Evolutionary conservation across 2,888 invertebrate species (phyloP), one percentile per base, ranked within the genome.

Genomic region (Agapetus fuscipes): DNA sequence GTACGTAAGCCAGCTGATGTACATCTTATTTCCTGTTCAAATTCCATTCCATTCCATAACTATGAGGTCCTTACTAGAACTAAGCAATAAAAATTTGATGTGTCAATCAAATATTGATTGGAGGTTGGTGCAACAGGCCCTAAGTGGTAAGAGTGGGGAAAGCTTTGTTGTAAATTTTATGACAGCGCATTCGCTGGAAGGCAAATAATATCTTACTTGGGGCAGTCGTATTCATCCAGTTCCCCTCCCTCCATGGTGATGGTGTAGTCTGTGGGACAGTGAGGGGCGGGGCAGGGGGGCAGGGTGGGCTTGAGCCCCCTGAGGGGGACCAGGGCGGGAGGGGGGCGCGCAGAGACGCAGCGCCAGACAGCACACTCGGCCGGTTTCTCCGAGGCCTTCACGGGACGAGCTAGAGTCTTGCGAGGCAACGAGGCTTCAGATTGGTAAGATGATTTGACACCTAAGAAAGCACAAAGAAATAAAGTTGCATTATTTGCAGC

Each of bases 231-330:
- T 2, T 55, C 51, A 36, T 58, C 57, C 15, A 54, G 46, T 3
- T 58, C 56, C 43, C 56, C 55, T 0, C 50, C 50, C 24, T 77
- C 74, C 43, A 73, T 52, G 34, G 64, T 66, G 1, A 78, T 58
- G 5, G 66, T 60, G 54, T 80, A 81, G 1, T 69, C 70, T 0
- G 66, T 59, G 0, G 80, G 82, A 50, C 84, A 85, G 7, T 53
- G 49, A 2, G 68, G 64, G 5, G 66, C 56, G 0, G 70, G 64
- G 51, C 76, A 76, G 0, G 51, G 30, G 1, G 49, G 38, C 1
- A 49, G 53, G n/a, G 48, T 47, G 1, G 65, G 58, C 3, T 54
- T 50, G 0, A 54, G 51, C 10, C 49, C 50, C 0, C 57, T 58
- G 27, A 30, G 1, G 3, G 32, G 37, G 3, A 64, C 61, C 5